A percentile compares a stretch with the other conserved stretches of the same genome.
These are phyloP conservation scores for Oxygymnocypris stewartii DNA, from an alignment of 2,113 vertebrate genomes.

Conservation along the genomic window DNA sequence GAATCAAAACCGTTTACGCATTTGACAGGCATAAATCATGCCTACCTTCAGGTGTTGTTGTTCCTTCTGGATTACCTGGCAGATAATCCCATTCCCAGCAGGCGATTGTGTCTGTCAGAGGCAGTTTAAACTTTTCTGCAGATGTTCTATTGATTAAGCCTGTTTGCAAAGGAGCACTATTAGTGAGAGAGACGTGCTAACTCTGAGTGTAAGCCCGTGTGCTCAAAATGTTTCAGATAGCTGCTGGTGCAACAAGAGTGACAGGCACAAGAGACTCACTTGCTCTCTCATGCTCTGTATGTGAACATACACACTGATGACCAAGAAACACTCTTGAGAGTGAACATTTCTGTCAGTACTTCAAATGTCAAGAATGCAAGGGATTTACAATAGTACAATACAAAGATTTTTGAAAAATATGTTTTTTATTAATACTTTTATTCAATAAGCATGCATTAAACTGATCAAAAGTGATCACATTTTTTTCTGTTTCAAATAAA, in stretches of 20 bases:
- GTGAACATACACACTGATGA: slow-evolving; percentile 42
- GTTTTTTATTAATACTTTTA: background rate
- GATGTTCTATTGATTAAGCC: slow-evolving; percentile 67
- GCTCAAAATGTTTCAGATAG: slow-evolving; percentile 82
- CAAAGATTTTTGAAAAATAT: no score
- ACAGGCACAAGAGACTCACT: slow-evolving; percentile 75
- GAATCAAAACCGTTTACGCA: background rate
- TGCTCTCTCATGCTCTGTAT: slow-evolving; percentile 65
- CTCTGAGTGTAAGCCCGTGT: slow-evolving; percentile 69
- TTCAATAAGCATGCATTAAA: background rate
- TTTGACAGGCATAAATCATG: slow-evolving; percentile 39
- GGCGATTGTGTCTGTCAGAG: slow-evolving; percentile 70
- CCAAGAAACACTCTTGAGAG: background rate
- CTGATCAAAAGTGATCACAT: background rate
- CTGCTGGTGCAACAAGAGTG: slow-evolving; percentile 79
- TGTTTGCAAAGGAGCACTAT: slow-evolving; percentile 63
- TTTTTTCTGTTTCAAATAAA: background rate
- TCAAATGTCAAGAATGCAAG: background rate
- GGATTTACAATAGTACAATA: background rate
- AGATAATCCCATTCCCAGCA: slow-evolving; percentile 68
- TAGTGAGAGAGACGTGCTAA: slow-evolving; percentile 75
- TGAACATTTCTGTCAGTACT: background rate
- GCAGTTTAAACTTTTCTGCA: slow-evolving; percentile 68
- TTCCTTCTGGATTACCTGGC: background rate
- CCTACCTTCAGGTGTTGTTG: slow-evolving; percentile 76